phyloP scores from a whole-genome alignment of 1,140 invertebrate genomes.

The Cecropterus lyciades region DNA sequence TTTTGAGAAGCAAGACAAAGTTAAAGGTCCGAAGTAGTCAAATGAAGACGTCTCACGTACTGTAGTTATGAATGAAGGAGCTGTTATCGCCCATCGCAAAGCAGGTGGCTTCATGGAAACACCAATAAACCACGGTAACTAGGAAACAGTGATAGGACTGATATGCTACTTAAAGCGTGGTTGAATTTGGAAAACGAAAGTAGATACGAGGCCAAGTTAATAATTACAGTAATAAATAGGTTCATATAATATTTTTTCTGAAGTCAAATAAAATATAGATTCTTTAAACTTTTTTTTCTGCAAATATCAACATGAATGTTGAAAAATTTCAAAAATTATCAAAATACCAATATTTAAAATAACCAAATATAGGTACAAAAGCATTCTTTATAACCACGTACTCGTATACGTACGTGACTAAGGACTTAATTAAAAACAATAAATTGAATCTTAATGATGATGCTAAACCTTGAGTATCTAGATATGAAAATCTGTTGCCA shows the following conservation, averaged over 20 bases:
- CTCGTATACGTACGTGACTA: no score
- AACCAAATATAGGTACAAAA: no score
- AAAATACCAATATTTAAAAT: no score
- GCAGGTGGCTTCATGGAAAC: slow-evolving; percentile 65
- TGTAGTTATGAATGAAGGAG: slow-evolving; percentile 68
- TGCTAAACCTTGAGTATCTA: not conserved
- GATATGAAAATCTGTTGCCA: slow-evolving; percentile 43
- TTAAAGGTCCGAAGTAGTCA: slow-evolving; percentile 41
- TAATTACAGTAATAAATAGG: no score
- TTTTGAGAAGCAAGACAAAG: slow-evolving; percentile 10
- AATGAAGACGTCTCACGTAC: slow-evolving; percentile 60
- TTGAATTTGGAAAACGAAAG: no score
- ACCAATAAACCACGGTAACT: slow-evolving; percentile 54
- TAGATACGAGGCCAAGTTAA: no score
- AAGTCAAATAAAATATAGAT: no score
- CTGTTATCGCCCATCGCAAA: slow-evolving; percentile 64
- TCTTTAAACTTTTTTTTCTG: no score
- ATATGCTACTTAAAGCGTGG: not conserved
- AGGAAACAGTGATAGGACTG: slow-evolving; percentile 37
- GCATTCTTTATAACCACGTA: no score
- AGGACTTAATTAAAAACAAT: not conserved
- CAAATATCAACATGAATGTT: no score
- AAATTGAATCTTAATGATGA: not conserved
- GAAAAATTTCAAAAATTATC: no score
- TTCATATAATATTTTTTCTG: no score